Evolutionary conservation across 2,888 invertebrate genomes (phyloP).

Genomic region (Pollenia labialis): DNA sequence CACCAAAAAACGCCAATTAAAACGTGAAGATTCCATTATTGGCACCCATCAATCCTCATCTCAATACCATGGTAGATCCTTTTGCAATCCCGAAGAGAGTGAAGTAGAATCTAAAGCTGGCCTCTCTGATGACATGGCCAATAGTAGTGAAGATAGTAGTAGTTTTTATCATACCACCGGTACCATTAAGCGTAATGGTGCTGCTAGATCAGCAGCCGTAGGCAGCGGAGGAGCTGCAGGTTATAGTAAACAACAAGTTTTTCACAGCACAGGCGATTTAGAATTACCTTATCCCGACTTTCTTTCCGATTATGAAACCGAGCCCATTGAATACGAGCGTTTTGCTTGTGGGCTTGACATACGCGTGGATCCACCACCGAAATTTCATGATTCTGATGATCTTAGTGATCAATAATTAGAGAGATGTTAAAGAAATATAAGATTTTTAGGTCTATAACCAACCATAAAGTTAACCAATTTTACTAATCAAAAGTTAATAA

Average conservation of each 20-base stretch:
- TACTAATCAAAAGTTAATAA: constrained; percentile 54
- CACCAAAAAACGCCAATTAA: constrained; percentile 82
- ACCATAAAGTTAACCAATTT: constrained; percentile 25
- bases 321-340: constrained; percentile 87
- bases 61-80: constrained; percentile 78
- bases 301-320: constrained; percentile 85
- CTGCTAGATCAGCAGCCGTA: constrained; percentile 3
- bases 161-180: constrained; percentile 77
- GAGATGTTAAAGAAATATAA: background rate
- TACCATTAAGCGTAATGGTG: constrained; percentile 78
- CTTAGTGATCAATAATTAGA: constrained; percentile 80
- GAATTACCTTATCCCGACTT: constrained; percentile 85
- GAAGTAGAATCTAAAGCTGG: constrained; percentile 82
- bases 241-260: constrained; percentile 29
- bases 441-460: constrained; percentile 1
- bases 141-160: constrained; percentile 83
- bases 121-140: constrained; percentile 83
- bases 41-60: constrained; percentile 60
- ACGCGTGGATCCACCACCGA: constrained; percentile 90
- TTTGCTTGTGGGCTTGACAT: constrained; percentile 91
- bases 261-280: constrained; percentile 82
- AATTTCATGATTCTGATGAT: constrained; percentile 90
- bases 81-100: constrained; percentile 82
- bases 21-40: constrained; percentile 82
- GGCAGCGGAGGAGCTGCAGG: background rate